Evolutionary conservation across 2,797 vertebrate genomes (phyloP).

Genomic region (Gobionotothen gibberifrons): DNA sequence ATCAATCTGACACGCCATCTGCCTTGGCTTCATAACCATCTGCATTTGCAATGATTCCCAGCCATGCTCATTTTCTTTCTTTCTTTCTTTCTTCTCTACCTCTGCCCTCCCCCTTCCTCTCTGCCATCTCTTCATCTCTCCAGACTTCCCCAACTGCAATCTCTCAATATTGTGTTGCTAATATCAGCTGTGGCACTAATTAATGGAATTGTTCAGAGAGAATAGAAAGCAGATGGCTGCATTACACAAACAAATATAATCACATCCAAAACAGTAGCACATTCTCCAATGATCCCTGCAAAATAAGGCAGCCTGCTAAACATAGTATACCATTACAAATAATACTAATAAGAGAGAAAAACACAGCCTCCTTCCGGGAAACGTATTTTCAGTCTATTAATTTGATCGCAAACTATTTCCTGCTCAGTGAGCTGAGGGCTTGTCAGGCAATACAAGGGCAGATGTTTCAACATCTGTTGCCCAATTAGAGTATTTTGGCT

Average conservation of each 20-base stretch:
- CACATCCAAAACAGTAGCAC: conserved; percentile 69
- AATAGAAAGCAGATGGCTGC: conserved; percentile 84
- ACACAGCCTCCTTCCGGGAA: conserved; percentile 41
- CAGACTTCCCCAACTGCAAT: conserved; percentile 61
- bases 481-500: conserved; percentile 49
- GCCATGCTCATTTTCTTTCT: conserved; percentile 55
- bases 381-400: conserved; percentile 39
- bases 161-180: conserved; percentile 76
- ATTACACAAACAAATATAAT: conserved; percentile 81
- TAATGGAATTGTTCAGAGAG: conserved; percentile 80
- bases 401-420: conserved; percentile 35
- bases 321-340: conserved; percentile 50
- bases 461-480: conserved; percentile 53
- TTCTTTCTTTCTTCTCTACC: conserved; percentile 15
- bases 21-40: conserved; percentile 82
- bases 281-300: conserved; percentile 65
- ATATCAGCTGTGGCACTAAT: conserved; percentile 81
- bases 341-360: conserved; percentile 47
- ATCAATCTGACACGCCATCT: conserved; percentile 85
- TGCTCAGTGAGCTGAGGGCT: conserved; percentile 7
- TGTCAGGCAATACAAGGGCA: conserved; percentile 21
- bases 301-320: conserved; percentile 60
- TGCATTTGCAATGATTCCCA: conserved; percentile 74
- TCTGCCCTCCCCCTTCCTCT: conserved; percentile 19
- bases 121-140: conserved; percentile 43